Conservation (phyloP, 2,888 invertebrate genomes). For the Beris morrisii region DNA sequence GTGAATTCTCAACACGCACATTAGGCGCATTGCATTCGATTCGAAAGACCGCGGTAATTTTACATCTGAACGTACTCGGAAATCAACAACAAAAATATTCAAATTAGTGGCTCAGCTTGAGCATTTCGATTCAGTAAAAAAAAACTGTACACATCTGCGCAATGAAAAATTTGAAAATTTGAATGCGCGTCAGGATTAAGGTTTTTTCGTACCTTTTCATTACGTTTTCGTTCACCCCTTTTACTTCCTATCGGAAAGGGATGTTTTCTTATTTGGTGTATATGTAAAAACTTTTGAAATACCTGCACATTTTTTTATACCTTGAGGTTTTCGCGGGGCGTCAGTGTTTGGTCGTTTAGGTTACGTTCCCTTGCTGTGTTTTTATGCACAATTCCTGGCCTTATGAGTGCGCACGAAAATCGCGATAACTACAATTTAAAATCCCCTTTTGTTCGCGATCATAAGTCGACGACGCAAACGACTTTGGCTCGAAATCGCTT, state of each 20-base stretch:
- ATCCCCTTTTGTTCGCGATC: constrained; percentile 8
- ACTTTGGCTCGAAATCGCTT: constrained; percentile 13
- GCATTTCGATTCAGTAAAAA: background rate
- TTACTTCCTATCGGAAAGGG: background rate
- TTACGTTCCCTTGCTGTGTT: constrained; percentile 1
- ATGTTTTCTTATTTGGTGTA: constrained; percentile 8
- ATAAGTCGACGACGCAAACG: background rate
- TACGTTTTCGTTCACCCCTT: constrained; percentile 14
- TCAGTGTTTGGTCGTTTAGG: background rate
- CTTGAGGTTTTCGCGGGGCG: background rate
- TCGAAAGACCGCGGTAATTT: too few species aligned
- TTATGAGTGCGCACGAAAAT: constrained; percentile 21
- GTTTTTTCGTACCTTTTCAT: constrained; percentile 26
- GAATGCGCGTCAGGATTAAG: constrained; percentile 30
- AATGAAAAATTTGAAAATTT: constrained; percentile 14
- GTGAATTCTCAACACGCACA: too few species aligned
- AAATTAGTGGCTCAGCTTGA: constrained; percentile 14
- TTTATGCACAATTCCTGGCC: background rate
- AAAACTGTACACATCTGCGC: constrained; percentile 10
- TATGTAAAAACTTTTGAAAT: background rate
- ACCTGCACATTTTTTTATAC: background rate
- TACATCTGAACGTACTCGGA: background rate
- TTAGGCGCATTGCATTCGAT: too few species aligned
- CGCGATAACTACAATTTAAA: constrained; percentile 32
- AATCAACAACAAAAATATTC: constrained; percentile 18